Evolutionary conservation across 2,888 invertebrate genomes (phyloP).

Genomic region (Kryphioiulus occultus): DNA sequence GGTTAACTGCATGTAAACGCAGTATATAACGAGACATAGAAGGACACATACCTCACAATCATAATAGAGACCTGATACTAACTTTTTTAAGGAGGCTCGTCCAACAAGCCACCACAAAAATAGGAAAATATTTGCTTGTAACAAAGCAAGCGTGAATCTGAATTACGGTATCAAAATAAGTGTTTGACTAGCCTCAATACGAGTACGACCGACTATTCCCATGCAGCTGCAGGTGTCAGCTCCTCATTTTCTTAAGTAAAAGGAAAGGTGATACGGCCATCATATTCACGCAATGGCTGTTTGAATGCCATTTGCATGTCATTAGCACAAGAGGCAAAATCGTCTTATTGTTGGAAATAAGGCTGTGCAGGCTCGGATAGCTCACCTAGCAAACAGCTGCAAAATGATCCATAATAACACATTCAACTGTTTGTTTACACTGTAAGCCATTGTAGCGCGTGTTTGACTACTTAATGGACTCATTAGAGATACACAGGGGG

Average conservation of each 20-base stretch:
- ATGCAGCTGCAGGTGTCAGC: background rate
- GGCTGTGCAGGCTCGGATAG: background rate
- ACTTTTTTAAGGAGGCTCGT: background rate
- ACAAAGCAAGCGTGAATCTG: background rate
- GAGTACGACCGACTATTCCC: background rate
- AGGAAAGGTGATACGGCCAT: background rate
- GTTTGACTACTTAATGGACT: constrained; percentile 39
- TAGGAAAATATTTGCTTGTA: background rate
- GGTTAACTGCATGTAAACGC: no score
- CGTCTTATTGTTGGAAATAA: background rate
- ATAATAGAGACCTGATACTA: background rate
- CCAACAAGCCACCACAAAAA: background rate
- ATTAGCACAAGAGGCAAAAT: background rate
- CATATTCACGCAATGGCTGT: background rate
- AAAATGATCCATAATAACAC: background rate
- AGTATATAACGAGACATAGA: no score
- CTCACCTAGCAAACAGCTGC: background rate
- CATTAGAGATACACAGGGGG: constrained; percentile 12
- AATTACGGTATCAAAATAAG: background rate
- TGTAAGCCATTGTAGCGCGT: background rate
- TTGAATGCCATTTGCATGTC: background rate
- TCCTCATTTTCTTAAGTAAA: background rate
- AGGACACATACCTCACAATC: background rate
- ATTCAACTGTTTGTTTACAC: constrained; percentile 25
- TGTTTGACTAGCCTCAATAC: background rate